Percentiles rank a stretch among this genome's conserved stretches.
These are phyloP conservation scores for Penaeus vannamei DNA, from an alignment of 1,140 invertebrate genomes.

Conservation along the genomic window DNA sequence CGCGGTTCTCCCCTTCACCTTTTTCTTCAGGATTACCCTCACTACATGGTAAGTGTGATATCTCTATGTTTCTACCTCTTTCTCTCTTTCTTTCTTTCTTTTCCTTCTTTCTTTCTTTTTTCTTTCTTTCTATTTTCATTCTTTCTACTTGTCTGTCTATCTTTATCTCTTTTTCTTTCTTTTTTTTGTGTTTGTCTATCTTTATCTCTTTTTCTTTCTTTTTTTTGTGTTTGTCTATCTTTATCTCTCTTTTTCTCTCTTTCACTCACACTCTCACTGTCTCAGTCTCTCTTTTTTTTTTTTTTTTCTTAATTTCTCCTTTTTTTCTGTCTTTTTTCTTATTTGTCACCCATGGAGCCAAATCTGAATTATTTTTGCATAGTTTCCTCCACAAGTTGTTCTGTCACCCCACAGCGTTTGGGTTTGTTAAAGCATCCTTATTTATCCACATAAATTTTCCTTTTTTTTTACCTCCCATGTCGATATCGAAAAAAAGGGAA, in stretches of 20 bases:
- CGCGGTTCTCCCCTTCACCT: slow-evolving; percentile 42
- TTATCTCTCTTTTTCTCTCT: slow-evolving; percentile 21
- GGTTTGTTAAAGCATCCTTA: too few relatives aligned
- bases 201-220: too few relatives aligned
- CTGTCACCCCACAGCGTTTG: too few relatives aligned
- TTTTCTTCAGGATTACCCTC: background rate
- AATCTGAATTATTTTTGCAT: too few relatives aligned
- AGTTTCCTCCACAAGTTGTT: too few relatives aligned
- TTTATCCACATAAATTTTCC: too few relatives aligned
- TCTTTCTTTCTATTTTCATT: background rate
- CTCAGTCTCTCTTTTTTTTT: background rate
- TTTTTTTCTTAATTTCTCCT: background rate
- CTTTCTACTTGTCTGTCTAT: background rate
- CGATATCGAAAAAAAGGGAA: too few relatives aligned
- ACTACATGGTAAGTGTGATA: background rate
- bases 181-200: background rate
- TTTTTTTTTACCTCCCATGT: too few relatives aligned
- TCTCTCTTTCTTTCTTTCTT: background rate
- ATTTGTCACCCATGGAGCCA: too few relatives aligned
- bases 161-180: background rate
- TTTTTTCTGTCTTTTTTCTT: background rate
- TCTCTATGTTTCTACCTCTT: background rate
- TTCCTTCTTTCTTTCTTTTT: background rate
- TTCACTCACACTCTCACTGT: background rate
- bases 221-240: too few relatives aligned